phyloP scores from a whole-genome alignment of 2,113 vertebrate species.

The Damaliscus lunatus region DNA sequence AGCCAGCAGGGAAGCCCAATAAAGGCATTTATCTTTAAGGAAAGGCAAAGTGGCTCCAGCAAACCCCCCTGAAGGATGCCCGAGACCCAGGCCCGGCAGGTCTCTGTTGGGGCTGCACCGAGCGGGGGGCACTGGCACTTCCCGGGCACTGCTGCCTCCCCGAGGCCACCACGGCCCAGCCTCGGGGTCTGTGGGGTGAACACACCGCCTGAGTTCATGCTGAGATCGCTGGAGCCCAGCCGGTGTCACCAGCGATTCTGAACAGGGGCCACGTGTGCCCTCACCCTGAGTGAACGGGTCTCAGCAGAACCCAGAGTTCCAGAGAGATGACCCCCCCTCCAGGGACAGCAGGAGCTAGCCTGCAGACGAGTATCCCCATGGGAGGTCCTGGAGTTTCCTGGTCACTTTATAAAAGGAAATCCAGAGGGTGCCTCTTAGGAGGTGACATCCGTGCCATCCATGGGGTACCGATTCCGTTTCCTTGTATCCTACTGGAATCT shows the following conservation, averaged over 20 bases:
- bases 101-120: background rate
- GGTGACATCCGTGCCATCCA: background rate
- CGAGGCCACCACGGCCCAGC: background rate
- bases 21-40: background rate
- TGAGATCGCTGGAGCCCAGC: background rate
- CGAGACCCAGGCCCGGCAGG: background rate
- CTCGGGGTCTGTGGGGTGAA: background rate
- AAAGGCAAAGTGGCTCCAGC: background rate
- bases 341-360: background rate
- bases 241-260: background rate
- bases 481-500: background rate
- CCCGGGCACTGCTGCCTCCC: background rate
- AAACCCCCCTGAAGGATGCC: background rate
- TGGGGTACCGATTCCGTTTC: accelerated
- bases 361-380: accelerated
- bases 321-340: background rate
- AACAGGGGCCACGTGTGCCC: background rate
- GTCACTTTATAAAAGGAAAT: background rate
- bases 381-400: background rate
- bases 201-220: slow-evolving; percentile 13
- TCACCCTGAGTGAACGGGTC: background rate
- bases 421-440: background rate
- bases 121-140: background rate
- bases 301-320: slow-evolving; percentile 26
- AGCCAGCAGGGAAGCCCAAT: background rate